A percentile compares a stretch with the other conserved stretches of the same genome.
Conservation (phyloP, 1,140 invertebrate species). For the Heliconius melpomene region DNA sequence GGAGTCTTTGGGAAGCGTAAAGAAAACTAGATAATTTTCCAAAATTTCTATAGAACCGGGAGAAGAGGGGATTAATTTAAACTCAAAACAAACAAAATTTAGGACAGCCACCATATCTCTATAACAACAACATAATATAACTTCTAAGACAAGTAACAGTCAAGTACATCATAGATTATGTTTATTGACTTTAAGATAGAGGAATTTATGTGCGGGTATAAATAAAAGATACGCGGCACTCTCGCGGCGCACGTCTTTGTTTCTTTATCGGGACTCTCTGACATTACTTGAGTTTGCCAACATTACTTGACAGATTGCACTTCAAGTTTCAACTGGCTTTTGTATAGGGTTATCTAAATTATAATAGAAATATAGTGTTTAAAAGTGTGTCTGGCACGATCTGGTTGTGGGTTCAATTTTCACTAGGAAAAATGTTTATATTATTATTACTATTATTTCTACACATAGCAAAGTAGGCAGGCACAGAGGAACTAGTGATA, state of each 20-base stretch:
- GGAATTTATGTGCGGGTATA: conserved; percentile 19
- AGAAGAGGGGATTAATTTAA: too few relatives aligned
- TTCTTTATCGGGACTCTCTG: conserved; percentile 4
- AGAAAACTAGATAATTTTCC: too few relatives aligned
- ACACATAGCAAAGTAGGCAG: too few relatives aligned
- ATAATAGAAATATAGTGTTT: background rate
- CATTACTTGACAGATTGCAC: background rate
- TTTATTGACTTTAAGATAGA: conserved; percentile 19
- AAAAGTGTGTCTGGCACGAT: too few relatives aligned
- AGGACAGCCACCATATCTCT: too few relatives aligned
- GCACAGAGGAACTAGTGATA: too few relatives aligned
- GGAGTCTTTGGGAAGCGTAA: too few relatives aligned
- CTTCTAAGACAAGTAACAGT: background rate
- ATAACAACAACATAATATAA: background rate
- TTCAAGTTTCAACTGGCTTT: background rate
- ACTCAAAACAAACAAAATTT: too few relatives aligned
- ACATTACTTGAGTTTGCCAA: conserved; percentile 1
- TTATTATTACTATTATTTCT: too few relatives aligned
- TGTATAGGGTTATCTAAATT: background rate
- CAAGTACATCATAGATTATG: background rate
- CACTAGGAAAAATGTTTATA: too few relatives aligned
- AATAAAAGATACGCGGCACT: conserved; percentile 23
- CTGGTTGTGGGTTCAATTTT: too few relatives aligned
- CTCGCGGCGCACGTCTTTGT: conserved; percentile 11
- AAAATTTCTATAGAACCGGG: too few relatives aligned